Base-by-base conservation (phyloP, 2,797 vertebrate species). In the Lateolabrax maculatus region DNA sequence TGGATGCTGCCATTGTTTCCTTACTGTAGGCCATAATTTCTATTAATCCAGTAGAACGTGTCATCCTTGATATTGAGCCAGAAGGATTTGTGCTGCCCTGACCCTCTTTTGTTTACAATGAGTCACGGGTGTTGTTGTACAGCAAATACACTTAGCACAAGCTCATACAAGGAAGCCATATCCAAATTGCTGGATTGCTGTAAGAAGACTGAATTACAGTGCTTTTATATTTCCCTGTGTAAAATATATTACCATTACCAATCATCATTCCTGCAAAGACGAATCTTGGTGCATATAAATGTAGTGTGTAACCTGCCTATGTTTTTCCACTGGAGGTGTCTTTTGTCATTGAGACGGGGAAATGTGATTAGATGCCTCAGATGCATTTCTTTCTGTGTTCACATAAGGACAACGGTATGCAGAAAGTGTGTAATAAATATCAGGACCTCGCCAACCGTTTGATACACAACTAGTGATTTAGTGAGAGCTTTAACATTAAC, bases 101-200 rank as follows among this genome's bases (percentile, higher is more conserved):
- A 87, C 78, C 79, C 72, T 90, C 75, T 72, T 70, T 82, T 87
- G 79, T 89, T 90, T 83, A 79, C 80, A 80, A 6, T 89, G 82
- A 89, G 71, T 88, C 86, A 87, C 19, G 19, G 68, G 52, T 77
- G 67, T 74, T 78, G 71, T 67, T 80, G 48, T 61, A 36, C 81
- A 68, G 73, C 63, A 83, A 83, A 80, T 48, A 64, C 67, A 82
- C 71, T 90, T 73, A 89, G 58, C 71, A 84, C 64, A 57, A 72
- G 43, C 75, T 76, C 69, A 78, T 72, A 66, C 48, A 68, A 76
- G 71, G 65, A 75, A 72, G 58, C 34, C 31, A 31, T 62, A 49
- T 84, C 34, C 53, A 85, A 84, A 83, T 67, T 67, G 34, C 65
- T 58, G 48, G 25, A 71, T 65, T 60, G 58, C 77, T 85, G 67